A percentile compares a stretch with the other conserved stretches of the same genome.
Conservation (phyloP, 2,888 invertebrate genomes). For the Ophion costatus region DNA sequence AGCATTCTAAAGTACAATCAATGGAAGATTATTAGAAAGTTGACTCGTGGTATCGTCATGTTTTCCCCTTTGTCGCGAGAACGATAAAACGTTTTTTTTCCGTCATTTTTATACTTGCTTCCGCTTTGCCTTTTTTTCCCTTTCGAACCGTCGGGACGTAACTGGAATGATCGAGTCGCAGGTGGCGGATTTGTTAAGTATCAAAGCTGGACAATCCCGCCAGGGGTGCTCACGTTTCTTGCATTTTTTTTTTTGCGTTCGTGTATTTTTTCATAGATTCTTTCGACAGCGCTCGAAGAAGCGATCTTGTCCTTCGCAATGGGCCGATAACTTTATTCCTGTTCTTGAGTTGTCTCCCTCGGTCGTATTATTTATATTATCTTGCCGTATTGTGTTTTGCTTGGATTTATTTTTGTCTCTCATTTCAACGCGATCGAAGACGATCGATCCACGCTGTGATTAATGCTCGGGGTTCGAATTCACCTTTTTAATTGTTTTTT, state of each 20-base stretch:
- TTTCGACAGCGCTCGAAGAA: slow-evolving; percentile 46
- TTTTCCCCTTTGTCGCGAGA: not conserved
- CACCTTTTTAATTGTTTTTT: not conserved
- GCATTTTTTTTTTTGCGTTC: slow-evolving; percentile 25
- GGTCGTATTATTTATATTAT: slow-evolving; percentile 1
- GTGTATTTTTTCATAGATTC: slow-evolving; percentile 17
- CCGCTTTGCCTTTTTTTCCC: slow-evolving; percentile 4
- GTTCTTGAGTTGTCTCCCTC: not conserved
- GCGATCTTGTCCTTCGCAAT: slow-evolving; percentile 55
- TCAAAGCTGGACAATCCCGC: slow-evolving; percentile 60
- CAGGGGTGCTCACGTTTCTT: slow-evolving; percentile 24
- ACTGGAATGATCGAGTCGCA: slow-evolving; percentile 60
- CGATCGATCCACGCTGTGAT: slow-evolving; percentile 3
- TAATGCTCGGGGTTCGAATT: not conserved
- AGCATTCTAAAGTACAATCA: slow-evolving; percentile 59
- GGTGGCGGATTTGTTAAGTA: slow-evolving; percentile 50
- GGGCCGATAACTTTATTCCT: slow-evolving; percentile 50
- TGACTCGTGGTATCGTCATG: slow-evolving; percentile 42
- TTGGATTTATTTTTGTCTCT: slow-evolving; percentile 11
- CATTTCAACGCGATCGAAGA: not conserved
- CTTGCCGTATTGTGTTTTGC: not conserved
- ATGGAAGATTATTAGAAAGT: slow-evolving; percentile 63
- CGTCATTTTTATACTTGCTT: slow-evolving; percentile 4
- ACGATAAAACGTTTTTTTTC: not conserved
- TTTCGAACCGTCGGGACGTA: slow-evolving; percentile 43